These are phyloP conservation scores for Rhinoptilus africanus DNA, from an alignment of 2,113 vertebrate genomes.

Conservation along the genomic window DNA sequence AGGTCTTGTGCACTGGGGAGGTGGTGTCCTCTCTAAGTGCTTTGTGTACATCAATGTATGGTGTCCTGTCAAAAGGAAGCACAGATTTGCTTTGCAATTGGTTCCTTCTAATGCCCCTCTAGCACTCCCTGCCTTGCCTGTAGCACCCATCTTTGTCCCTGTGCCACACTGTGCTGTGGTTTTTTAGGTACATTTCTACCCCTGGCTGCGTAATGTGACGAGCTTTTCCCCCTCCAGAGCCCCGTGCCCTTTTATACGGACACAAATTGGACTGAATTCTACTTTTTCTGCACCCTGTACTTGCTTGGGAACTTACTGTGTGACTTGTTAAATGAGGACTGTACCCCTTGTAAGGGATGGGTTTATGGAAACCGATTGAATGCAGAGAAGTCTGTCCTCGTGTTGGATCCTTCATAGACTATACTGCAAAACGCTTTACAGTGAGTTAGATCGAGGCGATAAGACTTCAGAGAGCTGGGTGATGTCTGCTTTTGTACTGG, in stretches of 20 bases:
- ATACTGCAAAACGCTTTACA: not conserved
- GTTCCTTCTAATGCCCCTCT: not conserved
- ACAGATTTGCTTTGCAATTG: not conserved
- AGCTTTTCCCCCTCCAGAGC: not conserved
- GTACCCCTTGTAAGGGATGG: not conserved
- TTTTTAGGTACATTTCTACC: not conserved
- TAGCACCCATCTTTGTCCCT: not conserved
- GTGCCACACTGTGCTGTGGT: not conserved
- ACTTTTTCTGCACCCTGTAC: not conserved
- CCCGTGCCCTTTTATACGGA: not conserved
- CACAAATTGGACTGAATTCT: not conserved
- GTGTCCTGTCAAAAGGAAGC: not conserved
- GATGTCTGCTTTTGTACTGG: not conserved
- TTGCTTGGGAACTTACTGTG: not conserved
- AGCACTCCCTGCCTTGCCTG: not conserved
- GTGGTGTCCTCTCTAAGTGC: not conserved
- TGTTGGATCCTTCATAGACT: not conserved
- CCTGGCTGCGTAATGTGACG: not conserved
- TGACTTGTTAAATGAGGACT: not conserved
- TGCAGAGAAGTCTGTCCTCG: not conserved
- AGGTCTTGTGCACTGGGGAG: not conserved
- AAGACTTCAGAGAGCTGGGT: not conserved
- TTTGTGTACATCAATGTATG: rapidly evolving
- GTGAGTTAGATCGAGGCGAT: not conserved
- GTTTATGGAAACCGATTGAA: rapidly evolving